Evolutionary conservation across 2,888 invertebrate species (phyloP).

Genomic region (Drosophila bunnanda): DNA sequence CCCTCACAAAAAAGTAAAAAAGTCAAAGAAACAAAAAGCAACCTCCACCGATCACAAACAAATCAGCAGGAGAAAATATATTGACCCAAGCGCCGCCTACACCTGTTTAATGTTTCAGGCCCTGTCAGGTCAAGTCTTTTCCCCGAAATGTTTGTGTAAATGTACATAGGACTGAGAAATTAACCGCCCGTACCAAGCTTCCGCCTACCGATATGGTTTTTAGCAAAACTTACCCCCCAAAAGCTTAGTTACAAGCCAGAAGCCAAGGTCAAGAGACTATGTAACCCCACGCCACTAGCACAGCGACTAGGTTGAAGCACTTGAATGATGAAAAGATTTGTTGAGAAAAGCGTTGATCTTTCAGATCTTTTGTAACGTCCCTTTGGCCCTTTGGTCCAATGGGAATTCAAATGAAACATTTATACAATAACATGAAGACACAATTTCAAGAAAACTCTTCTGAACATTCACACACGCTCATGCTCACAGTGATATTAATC

Average conservation of each 20-base stretch:
- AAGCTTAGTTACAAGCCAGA: slow-evolving; percentile 56
- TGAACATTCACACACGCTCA: slow-evolving; percentile 86
- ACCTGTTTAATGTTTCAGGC: slow-evolving; percentile 20
- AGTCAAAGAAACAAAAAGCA: neutral
- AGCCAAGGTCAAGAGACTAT: slow-evolving; percentile 19
- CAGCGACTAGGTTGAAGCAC: slow-evolving; percentile 55
- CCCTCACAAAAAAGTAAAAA: slow-evolving; percentile 49
- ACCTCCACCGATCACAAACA: slow-evolving; percentile 22
- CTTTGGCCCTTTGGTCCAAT: neutral
- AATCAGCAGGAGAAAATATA: slow-evolving; percentile 44
- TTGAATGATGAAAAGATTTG: slow-evolving; percentile 56
- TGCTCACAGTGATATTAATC: slow-evolving; percentile 84
- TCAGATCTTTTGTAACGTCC: slow-evolving; percentile 7
- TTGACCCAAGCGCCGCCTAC: slow-evolving; percentile 44
- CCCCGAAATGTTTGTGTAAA: slow-evolving; percentile 49
- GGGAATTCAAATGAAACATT: slow-evolving; percentile 29
- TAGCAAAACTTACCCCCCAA: slow-evolving; percentile 38
- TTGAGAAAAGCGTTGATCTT: slow-evolving; percentile 42
- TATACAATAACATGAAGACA: slow-evolving; percentile 58
- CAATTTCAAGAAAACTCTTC: slow-evolving; percentile 69
- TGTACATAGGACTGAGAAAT: slow-evolving; percentile 70
- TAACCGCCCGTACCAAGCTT: slow-evolving; percentile 56
- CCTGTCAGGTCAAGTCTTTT: slow-evolving; percentile 61
- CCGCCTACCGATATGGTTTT: slow-evolving; percentile 34
- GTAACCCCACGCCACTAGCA: slow-evolving; percentile 40